Conservation (phyloP, 2,888 invertebrate genomes). For the Cataglyphis albicans region DNA sequence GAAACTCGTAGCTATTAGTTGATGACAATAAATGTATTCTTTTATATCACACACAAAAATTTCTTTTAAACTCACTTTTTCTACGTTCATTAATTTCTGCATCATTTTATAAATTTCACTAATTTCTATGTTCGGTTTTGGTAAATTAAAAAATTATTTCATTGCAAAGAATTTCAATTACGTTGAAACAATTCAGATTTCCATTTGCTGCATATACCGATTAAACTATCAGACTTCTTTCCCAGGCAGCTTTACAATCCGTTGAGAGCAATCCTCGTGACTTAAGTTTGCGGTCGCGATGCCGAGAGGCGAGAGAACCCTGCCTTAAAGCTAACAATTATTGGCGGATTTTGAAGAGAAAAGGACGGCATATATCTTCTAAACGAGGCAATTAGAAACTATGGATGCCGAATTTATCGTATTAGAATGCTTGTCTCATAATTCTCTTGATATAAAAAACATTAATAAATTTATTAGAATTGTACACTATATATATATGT, state of each 20-base stretch:
- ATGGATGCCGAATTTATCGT: not conserved
- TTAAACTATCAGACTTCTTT: not conserved
- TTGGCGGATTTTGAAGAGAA: not conserved
- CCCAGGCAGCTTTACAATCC: not conserved
- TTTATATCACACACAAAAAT: not conserved
- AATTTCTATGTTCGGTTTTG: not conserved
- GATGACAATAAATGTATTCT: not conserved
- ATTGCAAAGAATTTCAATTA: not conserved
- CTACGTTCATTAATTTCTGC: not conserved
- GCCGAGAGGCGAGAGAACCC: not conserved
- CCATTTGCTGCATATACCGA: not conserved
- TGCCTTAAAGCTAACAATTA: not conserved
- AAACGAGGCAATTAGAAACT: not conserved
- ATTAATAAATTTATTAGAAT: not conserved
- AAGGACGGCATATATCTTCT: not conserved
- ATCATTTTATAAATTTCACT: not conserved
- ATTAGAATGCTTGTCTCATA: not conserved
- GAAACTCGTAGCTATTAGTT: not conserved
- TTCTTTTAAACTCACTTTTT: not conserved
- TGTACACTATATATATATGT: not conserved
- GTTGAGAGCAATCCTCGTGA: not conserved
- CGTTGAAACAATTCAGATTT: not conserved
- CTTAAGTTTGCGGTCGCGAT: not conserved
- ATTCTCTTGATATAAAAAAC: not conserved
- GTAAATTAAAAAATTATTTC: slow-evolving; percentile 15